Conservation (phyloP, 2,113 vertebrate genomes). For the Tetraodon nigroviridis region DNA sequence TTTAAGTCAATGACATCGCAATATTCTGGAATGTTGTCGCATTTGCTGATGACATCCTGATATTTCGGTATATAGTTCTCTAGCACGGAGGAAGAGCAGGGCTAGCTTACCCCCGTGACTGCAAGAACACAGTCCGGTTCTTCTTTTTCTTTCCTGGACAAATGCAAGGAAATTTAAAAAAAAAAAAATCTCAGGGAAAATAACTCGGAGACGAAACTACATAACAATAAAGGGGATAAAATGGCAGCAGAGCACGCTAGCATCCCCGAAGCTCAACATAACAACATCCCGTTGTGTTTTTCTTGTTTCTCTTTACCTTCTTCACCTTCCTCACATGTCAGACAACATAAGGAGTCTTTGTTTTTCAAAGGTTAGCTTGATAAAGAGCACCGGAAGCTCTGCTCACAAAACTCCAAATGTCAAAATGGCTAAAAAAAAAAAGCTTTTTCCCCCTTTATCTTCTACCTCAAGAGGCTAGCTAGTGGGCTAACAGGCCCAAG, state of each 20-base stretch:
- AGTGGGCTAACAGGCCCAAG: constrained; percentile 4
- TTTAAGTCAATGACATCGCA: too few species aligned
- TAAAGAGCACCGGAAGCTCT: constrained; percentile 35
- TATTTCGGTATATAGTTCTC: too few species aligned
- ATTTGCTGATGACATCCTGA: too few species aligned
- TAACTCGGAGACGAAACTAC: constrained; percentile 44
- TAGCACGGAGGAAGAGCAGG: constrained; percentile 1
- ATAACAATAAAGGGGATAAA: constrained; percentile 36
- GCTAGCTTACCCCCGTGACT: constrained; percentile 28
- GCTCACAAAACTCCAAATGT: constrained; percentile 47
- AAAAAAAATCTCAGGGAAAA: constrained; percentile 34
- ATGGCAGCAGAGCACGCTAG: constrained; percentile 43
- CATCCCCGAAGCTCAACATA: constrained; percentile 38
- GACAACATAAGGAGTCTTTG: constrained; percentile 40
- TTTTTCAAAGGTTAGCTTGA: constrained; percentile 61
- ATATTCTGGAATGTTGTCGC: too few species aligned
- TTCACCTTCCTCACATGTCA: constrained; percentile 39
- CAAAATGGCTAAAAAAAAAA: constrained; percentile 38
- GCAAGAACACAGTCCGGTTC: constrained; percentile 34
- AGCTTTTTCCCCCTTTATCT: constrained; percentile 28
- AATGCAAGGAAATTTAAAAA: constrained; percentile 8
- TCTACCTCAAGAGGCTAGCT: constrained; percentile 13
- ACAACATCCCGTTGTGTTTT: constrained; percentile 29
- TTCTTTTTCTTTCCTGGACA: constrained; percentile 34
- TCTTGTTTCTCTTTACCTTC: constrained; percentile 27